These are phyloP conservation scores for Ursus arctos DNA, from an alignment of 2,113 vertebrate genomes.

Conservation along the genomic window DNA sequence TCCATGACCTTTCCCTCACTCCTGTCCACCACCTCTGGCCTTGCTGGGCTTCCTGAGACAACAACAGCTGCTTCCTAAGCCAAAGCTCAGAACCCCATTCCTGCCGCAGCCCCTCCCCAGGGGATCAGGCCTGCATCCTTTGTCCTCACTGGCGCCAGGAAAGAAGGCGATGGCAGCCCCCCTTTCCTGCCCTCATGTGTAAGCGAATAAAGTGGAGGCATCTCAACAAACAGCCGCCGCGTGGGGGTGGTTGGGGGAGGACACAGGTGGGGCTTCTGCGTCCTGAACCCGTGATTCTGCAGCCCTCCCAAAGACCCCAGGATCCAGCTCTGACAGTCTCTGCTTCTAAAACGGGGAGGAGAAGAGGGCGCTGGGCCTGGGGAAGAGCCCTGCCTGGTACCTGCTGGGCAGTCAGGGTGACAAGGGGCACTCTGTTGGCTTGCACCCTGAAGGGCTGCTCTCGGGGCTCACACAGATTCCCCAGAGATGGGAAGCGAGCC, in stretches of 20 bases:
- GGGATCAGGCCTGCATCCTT: slow-evolving; percentile 5
- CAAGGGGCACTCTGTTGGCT: neutral
- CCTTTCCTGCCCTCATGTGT: neutral
- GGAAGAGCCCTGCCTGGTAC: neutral
- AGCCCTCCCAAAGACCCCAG: neutral
- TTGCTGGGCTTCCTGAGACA: slow-evolving; percentile 63
- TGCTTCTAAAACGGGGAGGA: neutral
- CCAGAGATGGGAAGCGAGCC: neutral
- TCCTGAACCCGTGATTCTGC: neutral
- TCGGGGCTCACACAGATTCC: neutral
- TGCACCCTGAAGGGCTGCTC: neutral
- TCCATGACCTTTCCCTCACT: slow-evolving; percentile 32
- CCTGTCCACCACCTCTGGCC: neutral
- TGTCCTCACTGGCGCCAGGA: slow-evolving; percentile 79
- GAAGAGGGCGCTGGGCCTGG: neutral
- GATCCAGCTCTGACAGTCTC: neutral
- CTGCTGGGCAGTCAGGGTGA: neutral
- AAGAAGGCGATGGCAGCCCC: neutral
- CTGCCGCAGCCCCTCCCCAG: neutral
- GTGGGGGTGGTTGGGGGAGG: neutral
- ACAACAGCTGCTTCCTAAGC: slow-evolving; percentile 69
- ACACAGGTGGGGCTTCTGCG: neutral
- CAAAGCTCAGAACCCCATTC: neutral
- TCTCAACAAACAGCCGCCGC: neutral
- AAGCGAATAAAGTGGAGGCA: neutral